phyloP scores from a whole-genome alignment of 2,797 vertebrate species.

The Mormyrops boulengeri region DNA sequence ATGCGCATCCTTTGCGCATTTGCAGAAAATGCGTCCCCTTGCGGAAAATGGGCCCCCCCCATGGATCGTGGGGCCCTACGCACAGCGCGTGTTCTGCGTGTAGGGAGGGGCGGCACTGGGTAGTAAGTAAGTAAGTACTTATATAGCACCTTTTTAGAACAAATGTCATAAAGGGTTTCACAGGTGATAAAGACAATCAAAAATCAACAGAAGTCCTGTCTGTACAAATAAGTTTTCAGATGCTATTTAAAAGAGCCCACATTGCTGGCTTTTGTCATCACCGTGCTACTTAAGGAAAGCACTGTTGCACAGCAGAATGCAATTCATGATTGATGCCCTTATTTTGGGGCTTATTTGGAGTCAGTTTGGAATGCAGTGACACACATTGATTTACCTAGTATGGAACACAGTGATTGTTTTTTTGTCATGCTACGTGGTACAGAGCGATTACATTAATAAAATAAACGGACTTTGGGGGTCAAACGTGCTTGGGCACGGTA shows the following conservation, averaged over 20 bases:
- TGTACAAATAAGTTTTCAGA: neutral
- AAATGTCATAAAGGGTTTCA: neutral
- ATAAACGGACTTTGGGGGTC: neutral
- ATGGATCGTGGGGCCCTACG: no score
- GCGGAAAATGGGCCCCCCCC: no score
- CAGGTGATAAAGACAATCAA: neutral
- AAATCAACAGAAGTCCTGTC: neutral
- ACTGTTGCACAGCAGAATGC: neutral
- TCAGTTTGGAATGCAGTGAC: neutral
- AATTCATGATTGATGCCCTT: neutral
- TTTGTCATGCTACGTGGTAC: neutral
- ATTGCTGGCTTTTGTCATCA: neutral
- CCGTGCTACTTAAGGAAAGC: neutral
- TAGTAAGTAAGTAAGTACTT: neutral
- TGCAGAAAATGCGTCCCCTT: no score
- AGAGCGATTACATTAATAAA: neutral
- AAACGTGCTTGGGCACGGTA: neutral
- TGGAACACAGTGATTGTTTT: neutral
- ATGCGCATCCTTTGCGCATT: no score
- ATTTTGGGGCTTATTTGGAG: neutral
- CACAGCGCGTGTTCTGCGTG: no score
- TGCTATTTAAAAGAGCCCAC: neutral
- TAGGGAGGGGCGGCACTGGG: neutral
- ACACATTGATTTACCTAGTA: neutral
- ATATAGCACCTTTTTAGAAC: neutral